phyloP scores from a whole-genome alignment of 1,140 invertebrate species.

The Tetraneura akinire region DNA sequence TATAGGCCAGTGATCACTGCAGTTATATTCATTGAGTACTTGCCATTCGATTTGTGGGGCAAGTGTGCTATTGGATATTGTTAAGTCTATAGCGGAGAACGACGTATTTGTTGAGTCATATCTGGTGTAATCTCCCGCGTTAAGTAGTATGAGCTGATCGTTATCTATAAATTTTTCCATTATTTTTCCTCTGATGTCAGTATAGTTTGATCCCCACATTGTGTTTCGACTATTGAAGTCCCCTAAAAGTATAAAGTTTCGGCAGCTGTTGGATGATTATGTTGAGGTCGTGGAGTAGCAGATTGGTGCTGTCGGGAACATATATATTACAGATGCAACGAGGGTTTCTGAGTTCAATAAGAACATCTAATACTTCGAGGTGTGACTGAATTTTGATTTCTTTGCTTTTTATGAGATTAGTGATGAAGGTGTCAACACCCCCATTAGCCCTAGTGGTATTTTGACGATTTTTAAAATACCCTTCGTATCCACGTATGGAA shows the following conservation, averaged over 20 bases:
- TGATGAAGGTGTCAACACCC: background rate
- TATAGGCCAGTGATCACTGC: conserved; percentile 13
- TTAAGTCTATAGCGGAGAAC: background rate
- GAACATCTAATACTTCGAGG: background rate
- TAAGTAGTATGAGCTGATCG: background rate
- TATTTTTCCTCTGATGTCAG: background rate
- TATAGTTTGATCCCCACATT: background rate
- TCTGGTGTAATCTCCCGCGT: background rate
- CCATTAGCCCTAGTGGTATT: background rate
- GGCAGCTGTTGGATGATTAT: background rate
- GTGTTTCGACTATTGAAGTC: background rate
- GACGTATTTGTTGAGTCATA: conserved; percentile 10
- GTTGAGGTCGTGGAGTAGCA: background rate
- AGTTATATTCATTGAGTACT: conserved; percentile 8
- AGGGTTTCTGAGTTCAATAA: background rate
- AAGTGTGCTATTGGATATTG: background rate
- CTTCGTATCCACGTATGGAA: background rate
- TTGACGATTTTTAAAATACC: background rate
- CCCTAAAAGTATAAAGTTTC: background rate
- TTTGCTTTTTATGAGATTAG: background rate
- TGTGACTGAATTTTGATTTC: background rate
- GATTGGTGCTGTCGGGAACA: background rate
- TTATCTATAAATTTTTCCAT: background rate
- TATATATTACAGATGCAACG: background rate
- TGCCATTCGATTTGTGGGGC: conserved; percentile 13